Conservation (phyloP, 2,888 invertebrate species). For the Norana najaformis region DNA sequence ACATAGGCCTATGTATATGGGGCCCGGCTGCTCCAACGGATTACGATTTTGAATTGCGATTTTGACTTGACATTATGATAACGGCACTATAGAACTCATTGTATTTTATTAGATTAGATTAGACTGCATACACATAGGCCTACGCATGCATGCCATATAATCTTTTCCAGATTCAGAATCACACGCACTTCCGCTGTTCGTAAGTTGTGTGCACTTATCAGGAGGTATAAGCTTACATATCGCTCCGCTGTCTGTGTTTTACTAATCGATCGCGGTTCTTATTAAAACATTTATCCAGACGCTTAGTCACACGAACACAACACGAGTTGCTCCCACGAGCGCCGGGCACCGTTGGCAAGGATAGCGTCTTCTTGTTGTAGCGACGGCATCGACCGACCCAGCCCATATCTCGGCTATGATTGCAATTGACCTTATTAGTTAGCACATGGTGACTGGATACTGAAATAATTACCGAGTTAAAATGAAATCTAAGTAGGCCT, state of each 20-base stretch:
- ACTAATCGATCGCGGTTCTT: not conserved
- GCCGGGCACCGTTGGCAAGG: conserved; percentile 5
- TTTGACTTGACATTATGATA: no score
- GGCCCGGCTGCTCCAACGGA: no score
- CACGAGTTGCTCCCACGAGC: not conserved
- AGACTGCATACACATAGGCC: no score
- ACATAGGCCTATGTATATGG: no score
- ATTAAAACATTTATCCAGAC: not conserved
- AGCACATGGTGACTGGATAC: not conserved
- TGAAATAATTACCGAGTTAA: not conserved
- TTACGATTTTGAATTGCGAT: no score
- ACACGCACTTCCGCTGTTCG: not conserved
- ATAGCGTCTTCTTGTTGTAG: not conserved
- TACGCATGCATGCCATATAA: not conserved
- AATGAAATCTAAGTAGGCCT: no score
- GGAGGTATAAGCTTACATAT: no score
- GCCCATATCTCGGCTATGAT: not conserved
- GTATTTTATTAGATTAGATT: no score
- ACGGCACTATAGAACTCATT: no score
- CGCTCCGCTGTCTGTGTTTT: not conserved
- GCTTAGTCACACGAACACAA: not conserved
- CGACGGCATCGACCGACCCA: not conserved
- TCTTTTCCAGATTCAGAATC: not conserved
- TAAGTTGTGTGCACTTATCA: not conserved
- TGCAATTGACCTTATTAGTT: not conserved